Evolutionary conservation across 1,140 invertebrate genomes (phyloP).

Genomic region (Microplitis demolitor): DNA sequence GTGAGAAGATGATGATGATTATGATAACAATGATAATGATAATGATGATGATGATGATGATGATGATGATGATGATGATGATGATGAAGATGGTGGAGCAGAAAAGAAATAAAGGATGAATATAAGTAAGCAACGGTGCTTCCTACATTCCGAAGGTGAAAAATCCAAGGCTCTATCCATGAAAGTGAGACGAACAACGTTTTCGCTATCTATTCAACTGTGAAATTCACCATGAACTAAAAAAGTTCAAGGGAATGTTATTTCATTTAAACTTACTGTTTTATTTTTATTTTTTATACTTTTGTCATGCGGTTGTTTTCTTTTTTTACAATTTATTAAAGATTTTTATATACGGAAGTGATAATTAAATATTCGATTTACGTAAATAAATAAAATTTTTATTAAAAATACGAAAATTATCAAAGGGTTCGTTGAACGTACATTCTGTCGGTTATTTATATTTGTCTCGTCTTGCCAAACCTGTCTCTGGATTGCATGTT

Average conservation of each 20-base stretch:
- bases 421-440: not conserved
- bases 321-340: not conserved
- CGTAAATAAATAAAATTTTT: not conserved
- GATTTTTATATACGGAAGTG: not conserved
- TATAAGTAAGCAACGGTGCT: not conserved
- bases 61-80: not conserved
- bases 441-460: not conserved
- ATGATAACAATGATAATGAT: not conserved
- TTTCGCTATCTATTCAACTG: slow-evolving; percentile 13
- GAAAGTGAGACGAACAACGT: slow-evolving; percentile 4
- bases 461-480: not conserved
- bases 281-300: not conserved
- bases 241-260: not conserved
- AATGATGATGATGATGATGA: not conserved
- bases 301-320: not conserved
- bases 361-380: too few relatives aligned
- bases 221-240: not conserved
- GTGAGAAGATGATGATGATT: too few relatives aligned
- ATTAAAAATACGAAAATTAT: not conserved
- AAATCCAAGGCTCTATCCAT: not conserved
- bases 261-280: not conserved
- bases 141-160: slow-evolving; percentile 13
- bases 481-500: not conserved
- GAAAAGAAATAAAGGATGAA: not conserved
- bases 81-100: not conserved